These are phyloP conservation scores for Keiferia lycopersicella DNA, from an alignment of 2,888 invertebrate species.

Conservation along the genomic window DNA sequence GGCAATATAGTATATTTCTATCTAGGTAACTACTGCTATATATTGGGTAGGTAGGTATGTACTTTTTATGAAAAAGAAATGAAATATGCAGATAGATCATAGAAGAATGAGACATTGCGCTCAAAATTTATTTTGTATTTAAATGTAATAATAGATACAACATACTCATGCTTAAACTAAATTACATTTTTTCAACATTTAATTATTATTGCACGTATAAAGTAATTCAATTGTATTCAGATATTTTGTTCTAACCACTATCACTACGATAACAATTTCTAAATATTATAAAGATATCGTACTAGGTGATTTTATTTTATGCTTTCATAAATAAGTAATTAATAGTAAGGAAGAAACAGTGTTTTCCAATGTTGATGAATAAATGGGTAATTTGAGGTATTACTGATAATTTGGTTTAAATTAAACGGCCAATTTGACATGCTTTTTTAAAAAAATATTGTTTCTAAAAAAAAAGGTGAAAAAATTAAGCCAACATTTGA, in stretches of 20 bases:
- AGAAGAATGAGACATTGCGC: too few species aligned
- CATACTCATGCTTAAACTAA: background rate
- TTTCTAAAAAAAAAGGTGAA: too few species aligned
- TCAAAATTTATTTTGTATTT: conserved; percentile 2
- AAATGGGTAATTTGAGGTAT: too few species aligned
- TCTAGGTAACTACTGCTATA: too few species aligned
- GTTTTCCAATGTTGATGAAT: too few species aligned
- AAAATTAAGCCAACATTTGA: too few species aligned
- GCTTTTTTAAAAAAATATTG: too few species aligned
- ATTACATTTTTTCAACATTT: conserved; percentile 13
- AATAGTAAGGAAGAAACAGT: too few species aligned
- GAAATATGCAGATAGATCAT: background rate
- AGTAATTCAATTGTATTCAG: background rate
- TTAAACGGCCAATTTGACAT: too few species aligned
- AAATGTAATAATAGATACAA: conserved; percentile 7
- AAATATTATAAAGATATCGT: background rate
- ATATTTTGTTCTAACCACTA: background rate
- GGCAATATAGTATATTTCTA: too few species aligned
- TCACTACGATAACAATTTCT: conserved; percentile 5
- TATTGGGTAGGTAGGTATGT: too few species aligned
- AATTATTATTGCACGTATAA: conserved; percentile 10
- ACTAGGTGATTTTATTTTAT: background rate
- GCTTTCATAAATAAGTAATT: background rate
- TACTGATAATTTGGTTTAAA: too few species aligned
- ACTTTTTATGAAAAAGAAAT: background rate